Evolutionary conservation across 2,797 vertebrate genomes (phyloP).

Genomic region (Oceanodroma leucorhoa): DNA sequence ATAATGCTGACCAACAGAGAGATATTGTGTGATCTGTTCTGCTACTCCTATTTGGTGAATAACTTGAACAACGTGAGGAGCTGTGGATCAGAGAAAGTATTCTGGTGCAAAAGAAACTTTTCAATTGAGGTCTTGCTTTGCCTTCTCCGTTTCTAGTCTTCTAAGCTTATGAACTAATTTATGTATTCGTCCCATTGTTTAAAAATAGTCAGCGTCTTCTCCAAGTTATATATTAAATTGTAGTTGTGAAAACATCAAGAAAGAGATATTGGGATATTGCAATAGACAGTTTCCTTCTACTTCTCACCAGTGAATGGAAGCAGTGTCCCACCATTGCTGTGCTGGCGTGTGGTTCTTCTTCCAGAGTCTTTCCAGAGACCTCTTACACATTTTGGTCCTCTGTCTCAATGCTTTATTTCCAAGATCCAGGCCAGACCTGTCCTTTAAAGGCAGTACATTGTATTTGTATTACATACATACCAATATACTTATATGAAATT

Average conservation of each 20-base stretch:
- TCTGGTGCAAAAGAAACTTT: neutral
- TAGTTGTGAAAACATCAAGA: neutral
- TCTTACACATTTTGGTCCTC: fast-evolving
- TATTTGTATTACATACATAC: neutral
- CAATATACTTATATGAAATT: neutral
- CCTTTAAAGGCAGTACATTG: neutral
- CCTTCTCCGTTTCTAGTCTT: neutral
- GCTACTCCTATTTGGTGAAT: neutral
- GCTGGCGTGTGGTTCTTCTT: neutral
- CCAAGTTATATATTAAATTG: neutral
- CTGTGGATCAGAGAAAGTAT: neutral
- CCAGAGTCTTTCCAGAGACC: neutral
- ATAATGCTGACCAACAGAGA: neutral
- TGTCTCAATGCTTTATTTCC: neutral
- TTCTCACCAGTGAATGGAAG: neutral
- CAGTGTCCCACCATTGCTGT: neutral
- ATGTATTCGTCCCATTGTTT: neutral
- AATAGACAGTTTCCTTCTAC: neutral
- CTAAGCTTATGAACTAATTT: neutral
- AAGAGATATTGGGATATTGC: neutral
- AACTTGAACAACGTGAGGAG: neutral
- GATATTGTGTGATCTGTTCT: neutral
- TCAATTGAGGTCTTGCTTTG: neutral
- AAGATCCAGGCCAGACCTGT: neutral
- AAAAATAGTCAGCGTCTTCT: neutral